Evolutionary conservation across 2,888 invertebrate genomes (phyloP), one percentile per base, ranked within the genome.

Genomic region (Cryptophagus acutangulus): DNA sequence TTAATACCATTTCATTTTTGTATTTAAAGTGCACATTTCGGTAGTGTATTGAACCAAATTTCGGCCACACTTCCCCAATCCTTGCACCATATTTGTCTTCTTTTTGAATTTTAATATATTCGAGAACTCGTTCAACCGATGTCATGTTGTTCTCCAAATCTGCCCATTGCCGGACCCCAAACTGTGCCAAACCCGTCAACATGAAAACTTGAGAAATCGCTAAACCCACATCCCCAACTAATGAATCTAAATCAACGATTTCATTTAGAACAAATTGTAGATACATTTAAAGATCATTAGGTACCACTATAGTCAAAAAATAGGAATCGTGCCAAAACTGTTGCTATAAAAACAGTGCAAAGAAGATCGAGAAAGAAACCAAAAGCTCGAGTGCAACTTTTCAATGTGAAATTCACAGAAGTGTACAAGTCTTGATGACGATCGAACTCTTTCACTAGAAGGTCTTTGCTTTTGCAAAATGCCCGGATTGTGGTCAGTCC

Each of bases 131-230:
- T 69, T 95, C 94, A 0, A 94, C 91, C 3, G 87, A 83, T 2
- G 87, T 88, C 87, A 89, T 86, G 51, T 81, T 84, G 59, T 87
- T 89, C 63, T 64, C 64, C 3, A 63, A 65, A 3, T 3, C 83
- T 0, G 93, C 88, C 55, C 90, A 90, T 67, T 93, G 92, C 4
- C 92, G 74, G 20, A 79, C 72, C 2, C 74, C 76, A 74, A 76
- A 78, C 58, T 78, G 78, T 52, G 78, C 51, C 65, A 73, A 66
- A 8, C 86, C 85, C 0, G 85, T 85, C 41, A 88, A 74, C 1
- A 81, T 79, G 68, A 87, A 84, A 12, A 85, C 83, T 63, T 87
- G 85, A 0, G 87, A 86, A 41, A 88, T 83, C 9, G 86, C 87
- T 38, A 88, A 64, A 16, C 88, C 88, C 2, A 88, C 85, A 57